Conservation (phyloP, 2,113 vertebrate genomes). For the Psilopogon haemacephalus region DNA sequence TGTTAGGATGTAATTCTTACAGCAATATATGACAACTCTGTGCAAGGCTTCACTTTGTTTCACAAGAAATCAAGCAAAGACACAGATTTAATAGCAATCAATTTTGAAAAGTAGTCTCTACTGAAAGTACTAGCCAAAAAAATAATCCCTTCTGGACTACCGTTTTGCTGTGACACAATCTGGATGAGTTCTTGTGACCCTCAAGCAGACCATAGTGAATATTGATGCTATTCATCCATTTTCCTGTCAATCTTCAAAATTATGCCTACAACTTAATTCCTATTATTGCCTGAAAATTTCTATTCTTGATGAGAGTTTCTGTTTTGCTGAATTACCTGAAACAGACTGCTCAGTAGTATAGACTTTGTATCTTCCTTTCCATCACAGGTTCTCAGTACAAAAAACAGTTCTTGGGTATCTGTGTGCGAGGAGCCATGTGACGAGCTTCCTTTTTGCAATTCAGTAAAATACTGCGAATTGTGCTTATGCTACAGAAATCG, state of each 20-base stretch:
- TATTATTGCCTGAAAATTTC: neutral
- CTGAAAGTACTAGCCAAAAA: constrained; percentile 5
- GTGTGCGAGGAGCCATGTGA: neutral
- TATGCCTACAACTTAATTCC: neutral
- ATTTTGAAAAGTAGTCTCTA: constrained; percentile 12
- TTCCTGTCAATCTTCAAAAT: neutral
- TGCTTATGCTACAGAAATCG: constrained; percentile 12
- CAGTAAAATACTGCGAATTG: constrained; percentile 29
- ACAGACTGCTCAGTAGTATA: neutral
- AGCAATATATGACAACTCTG: neutral
- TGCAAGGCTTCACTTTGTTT: neutral
- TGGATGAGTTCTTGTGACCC: neutral
- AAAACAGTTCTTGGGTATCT: constrained; percentile 23
- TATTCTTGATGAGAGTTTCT: neutral
- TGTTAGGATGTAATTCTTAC: neutral
- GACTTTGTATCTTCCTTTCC: neutral
- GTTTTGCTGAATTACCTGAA: neutral
- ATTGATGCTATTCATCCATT: neutral
- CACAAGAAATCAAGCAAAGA: neutral
- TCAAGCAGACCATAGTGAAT: neutral
- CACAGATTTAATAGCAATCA: constrained; percentile 8
- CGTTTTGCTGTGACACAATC: neutral
- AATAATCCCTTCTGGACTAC: constrained; percentile 31
- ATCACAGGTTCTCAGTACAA: constrained; percentile 14
- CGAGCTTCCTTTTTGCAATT: constrained; percentile 44